Evolutionary conservation across 2,888 invertebrate species (phyloP).

Genomic region (Leptopilina myrica): DNA sequence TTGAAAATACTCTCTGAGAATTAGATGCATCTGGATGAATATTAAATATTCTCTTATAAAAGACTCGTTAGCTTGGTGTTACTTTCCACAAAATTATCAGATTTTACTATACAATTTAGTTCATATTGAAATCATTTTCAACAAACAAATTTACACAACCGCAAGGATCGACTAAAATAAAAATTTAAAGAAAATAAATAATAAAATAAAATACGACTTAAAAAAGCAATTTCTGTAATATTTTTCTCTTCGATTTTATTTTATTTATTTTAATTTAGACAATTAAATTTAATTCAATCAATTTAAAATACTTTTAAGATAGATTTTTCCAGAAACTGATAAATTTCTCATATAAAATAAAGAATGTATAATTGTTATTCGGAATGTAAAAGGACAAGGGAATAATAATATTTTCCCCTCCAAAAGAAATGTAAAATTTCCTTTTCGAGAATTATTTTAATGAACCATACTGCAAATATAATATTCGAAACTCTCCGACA

Average conservation of each 20-base stretch:
- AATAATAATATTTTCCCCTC: not conserved
- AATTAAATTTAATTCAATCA: no score
- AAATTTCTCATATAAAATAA: no score
- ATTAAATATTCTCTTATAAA: conserved; percentile 21
- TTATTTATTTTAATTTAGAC: no score
- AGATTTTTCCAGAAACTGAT: no score
- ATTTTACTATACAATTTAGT: not conserved
- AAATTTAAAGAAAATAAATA: no score
- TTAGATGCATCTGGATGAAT: not conserved
- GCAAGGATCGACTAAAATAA: no score
- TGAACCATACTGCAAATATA: not conserved
- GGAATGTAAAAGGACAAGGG: no score
- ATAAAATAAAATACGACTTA: not conserved
- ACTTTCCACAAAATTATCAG: not conserved
- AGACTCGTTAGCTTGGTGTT: not conserved
- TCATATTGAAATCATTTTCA: not conserved
- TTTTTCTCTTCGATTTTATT: no score
- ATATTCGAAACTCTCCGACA: not conserved
- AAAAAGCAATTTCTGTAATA: no score
- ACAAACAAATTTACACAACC: not conserved
- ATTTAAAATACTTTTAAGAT: no score
- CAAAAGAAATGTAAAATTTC: not conserved
- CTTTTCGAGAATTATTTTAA: conserved; percentile 24
- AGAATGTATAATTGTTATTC: no score
- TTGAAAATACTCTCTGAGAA: not conserved